Conservation (phyloP, 2,888 invertebrate genomes). For the Ophraella communa region DNA sequence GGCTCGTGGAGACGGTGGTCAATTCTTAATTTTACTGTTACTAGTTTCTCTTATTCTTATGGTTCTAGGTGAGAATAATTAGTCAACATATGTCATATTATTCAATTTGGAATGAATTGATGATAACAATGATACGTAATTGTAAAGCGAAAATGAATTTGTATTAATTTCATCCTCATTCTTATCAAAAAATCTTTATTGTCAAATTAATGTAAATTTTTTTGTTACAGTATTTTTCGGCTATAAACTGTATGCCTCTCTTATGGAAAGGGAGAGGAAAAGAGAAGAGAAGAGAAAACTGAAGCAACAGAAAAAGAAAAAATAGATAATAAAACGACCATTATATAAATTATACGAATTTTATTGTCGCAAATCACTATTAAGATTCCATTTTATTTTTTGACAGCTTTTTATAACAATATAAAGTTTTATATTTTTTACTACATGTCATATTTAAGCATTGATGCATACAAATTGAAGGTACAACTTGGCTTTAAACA, state of each 20-base stretch:
- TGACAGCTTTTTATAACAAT: not conserved
- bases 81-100: not conserved
- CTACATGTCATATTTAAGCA: not conserved
- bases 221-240: slow-evolving; percentile 81
- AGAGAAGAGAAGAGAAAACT: slow-evolving; percentile 81
- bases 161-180: no score
- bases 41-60: slow-evolving; percentile 33
- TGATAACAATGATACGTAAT: no score
- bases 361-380: slow-evolving; percentile 25
- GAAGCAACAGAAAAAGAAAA: slow-evolving; percentile 83
- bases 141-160: no score
- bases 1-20: slow-evolving; percentile 1
- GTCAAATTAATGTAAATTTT: slow-evolving; percentile 14
- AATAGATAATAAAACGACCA: no score
- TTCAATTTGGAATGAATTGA: no score
- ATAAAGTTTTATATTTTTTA: slow-evolving; percentile 13
- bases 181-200: no score
- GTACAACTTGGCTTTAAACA: not conserved
- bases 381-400: not conserved
- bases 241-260: slow-evolving; percentile 82
- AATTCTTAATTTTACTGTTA: slow-evolving; percentile 29
- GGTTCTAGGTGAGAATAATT: slow-evolving; percentile 31
- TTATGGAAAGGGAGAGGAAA: slow-evolving; percentile 77
- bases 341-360: not conserved
- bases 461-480: not conserved